A percentile compares a stretch with the other conserved stretches of the same genome.
Evolutionary conservation across 1,140 invertebrate genomes (phyloP).

Genomic region (Drosophila neocordata): DNA sequence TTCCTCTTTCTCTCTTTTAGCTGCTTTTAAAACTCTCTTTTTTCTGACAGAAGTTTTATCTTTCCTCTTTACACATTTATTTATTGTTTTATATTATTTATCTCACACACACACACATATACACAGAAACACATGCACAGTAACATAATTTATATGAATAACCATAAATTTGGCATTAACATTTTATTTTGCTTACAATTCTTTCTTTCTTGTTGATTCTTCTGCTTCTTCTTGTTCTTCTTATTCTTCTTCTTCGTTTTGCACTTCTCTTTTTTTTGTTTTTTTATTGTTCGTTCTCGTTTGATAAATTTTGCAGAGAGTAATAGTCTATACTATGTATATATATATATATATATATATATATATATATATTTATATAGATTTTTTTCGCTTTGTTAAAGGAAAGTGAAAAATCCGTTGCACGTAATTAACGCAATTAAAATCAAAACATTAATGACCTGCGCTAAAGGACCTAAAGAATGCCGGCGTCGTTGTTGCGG

Average conservation of each 20-base stretch:
- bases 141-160: slow-evolving; percentile 74
- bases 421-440: slow-evolving; percentile 83
- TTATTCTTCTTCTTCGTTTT: not conserved
- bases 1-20: not conserved
- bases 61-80: not conserved
- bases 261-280: not conserved
- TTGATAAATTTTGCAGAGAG: slow-evolving; percentile 15
- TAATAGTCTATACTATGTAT: too few relatives aligned
- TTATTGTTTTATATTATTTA: slow-evolving; percentile 57
- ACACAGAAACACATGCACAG: slow-evolving; percentile 23
- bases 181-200: slow-evolving; percentile 4
- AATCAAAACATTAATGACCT: slow-evolving; percentile 83
- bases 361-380: too few relatives aligned
- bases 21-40: too few relatives aligned
- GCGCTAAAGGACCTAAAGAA: slow-evolving; percentile 48
- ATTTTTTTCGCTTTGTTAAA: slow-evolving; percentile 18
- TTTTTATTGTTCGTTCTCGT: not conserved
- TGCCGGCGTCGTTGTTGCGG: slow-evolving; percentile 31
- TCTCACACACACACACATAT: slow-evolving; percentile 26
- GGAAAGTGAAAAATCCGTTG: slow-evolving; percentile 78
- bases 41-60: not conserved
- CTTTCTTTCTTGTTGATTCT: not conserved
- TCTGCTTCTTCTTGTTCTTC: too few relatives aligned
- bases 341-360: too few relatives aligned
- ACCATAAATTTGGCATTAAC: slow-evolving; percentile 48